A percentile compares a stretch with the other conserved stretches of the same genome.
Conservation (phyloP, 2,797 vertebrate species). For the Esox masquinongy region DNA sequence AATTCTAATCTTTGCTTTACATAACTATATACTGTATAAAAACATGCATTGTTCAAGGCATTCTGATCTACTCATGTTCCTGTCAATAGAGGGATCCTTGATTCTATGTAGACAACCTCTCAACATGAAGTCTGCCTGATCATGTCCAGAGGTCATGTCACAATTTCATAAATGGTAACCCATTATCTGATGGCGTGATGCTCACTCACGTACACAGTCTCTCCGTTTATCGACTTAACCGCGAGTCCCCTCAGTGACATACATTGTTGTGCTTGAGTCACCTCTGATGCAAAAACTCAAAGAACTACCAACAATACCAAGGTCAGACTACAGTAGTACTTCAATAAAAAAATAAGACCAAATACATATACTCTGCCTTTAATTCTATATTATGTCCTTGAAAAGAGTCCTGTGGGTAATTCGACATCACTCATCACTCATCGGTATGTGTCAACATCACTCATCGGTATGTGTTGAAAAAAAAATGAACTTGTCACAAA, state of each 20-base stretch:
- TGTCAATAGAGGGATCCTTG: neutral
- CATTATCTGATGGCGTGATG: neutral
- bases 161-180: neutral
- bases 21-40: neutral
- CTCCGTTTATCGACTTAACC: neutral
- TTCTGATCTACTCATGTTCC: neutral
- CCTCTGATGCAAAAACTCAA: constrained; percentile 2
- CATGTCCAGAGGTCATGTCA: neutral
- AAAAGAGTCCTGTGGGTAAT: neutral
- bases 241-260: neutral
- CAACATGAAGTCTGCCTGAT: neutral
- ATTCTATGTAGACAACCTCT: neutral
- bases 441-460: neutral
- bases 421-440: constrained; percentile 2
- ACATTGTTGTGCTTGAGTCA: neutral
- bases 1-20: neutral
- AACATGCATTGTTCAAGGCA: neutral
- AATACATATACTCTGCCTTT: neutral
- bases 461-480: neutral
- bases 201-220: neutral
- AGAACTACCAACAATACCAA: neutral
- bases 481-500: neutral
- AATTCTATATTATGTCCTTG: neutral
- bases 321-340: constrained; percentile 2
- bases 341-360: constrained; percentile 8